These are phyloP conservation scores for Orientallactaga sibirica DNA, from an alignment of 2,797 vertebrate species.

Conservation along the genomic window DNA sequence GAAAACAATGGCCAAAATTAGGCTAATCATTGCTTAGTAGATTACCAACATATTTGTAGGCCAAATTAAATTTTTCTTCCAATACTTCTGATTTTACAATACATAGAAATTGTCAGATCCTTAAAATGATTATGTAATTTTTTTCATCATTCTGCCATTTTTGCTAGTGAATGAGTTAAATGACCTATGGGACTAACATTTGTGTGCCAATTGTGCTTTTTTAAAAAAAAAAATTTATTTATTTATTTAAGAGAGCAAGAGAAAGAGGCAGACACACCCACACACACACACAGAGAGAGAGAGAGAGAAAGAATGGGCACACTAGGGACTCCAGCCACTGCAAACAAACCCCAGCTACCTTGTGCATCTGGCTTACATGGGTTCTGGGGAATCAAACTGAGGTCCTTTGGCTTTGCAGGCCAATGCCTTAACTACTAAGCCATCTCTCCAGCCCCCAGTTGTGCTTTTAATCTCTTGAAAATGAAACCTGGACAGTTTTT, in stretches of 20 bases:
- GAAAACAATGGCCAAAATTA: background rate
- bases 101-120: background rate
- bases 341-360: no score
- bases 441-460: background rate
- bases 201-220: background rate
- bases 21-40: background rate
- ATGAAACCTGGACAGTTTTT: background rate
- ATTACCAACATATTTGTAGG: background rate
- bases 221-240: no score
- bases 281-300: no score
- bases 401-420: no score
- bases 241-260: no score
- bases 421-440: no score
- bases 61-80: background rate
- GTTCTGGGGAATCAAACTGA: no score
- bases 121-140: background rate
- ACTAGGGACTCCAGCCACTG: no score
- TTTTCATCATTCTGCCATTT: background rate
- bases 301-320: no score
- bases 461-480: constrained; percentile 29
- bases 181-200: background rate
- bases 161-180: constrained; percentile 2
- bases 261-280: no score
- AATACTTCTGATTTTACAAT: constrained; percentile 8
- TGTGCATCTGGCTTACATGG: no score